Evolutionary conservation across 2,888 invertebrate genomes (phyloP).

Genomic region (Hyposoter didymator): DNA sequence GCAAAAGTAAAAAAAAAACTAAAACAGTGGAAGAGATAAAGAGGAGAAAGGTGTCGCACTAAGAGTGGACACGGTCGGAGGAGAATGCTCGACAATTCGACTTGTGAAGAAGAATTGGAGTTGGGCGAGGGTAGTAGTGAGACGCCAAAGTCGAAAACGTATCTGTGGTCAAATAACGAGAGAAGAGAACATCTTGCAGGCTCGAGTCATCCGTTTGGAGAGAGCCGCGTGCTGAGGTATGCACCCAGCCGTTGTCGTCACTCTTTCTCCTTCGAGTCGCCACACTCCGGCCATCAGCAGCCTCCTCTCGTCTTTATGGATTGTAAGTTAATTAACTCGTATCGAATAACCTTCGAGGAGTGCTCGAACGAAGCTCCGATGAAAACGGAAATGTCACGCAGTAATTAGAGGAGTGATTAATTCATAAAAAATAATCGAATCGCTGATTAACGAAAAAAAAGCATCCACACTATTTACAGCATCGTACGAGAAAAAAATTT

Average conservation of each 20-base stretch:
- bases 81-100: slow-evolving; percentile 83
- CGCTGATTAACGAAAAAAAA: background rate
- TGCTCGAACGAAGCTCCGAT: background rate
- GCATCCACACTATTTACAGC: background rate
- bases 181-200: slow-evolving; percentile 79
- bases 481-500: background rate
- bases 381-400: background rate
- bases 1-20: slow-evolving; percentile 62
- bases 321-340: slow-evolving; percentile 76
- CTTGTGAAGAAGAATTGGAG: slow-evolving; percentile 82
- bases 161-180: slow-evolving; percentile 77
- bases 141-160: slow-evolving; percentile 69
- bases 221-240: slow-evolving; percentile 84
- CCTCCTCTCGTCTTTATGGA: slow-evolving; percentile 82
- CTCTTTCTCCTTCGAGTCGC: slow-evolving; percentile 80
- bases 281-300: slow-evolving; percentile 81
- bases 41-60: slow-evolving; percentile 77
- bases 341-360: background rate
- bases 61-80: slow-evolving; percentile 78
- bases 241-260: slow-evolving; percentile 83
- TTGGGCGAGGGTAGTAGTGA: slow-evolving; percentile 78
- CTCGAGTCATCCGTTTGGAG: slow-evolving; percentile 82
- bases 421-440: background rate
- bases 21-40: slow-evolving; percentile 76
- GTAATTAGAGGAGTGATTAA: background rate